These are phyloP conservation scores for Leiothrix lutea DNA, from an alignment of 2,113 vertebrate genomes.

Conservation along the genomic window DNA sequence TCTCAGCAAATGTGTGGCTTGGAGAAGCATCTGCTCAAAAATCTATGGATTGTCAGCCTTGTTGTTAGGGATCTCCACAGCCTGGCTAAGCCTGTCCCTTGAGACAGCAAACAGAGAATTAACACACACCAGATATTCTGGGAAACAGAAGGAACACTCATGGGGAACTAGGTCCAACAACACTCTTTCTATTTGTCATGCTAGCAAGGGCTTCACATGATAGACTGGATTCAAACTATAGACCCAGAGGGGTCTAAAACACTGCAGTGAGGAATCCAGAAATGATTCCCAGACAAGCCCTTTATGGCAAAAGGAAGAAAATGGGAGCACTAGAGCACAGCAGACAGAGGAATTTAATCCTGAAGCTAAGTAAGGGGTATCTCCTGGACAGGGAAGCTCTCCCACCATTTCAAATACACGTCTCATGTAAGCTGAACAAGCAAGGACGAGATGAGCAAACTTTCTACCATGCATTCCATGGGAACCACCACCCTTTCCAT, in stretches of 20 bases:
- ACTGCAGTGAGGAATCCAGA: not conserved
- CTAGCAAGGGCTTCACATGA: not conserved
- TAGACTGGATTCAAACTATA: not conserved
- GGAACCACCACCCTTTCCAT: not conserved
- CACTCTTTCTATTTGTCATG: not conserved
- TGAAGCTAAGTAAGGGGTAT: not conserved
- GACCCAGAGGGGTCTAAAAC: not conserved
- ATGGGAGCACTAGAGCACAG: not conserved
- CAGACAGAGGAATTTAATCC: not conserved
- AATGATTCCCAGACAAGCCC: not conserved
- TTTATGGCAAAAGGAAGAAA: not conserved
- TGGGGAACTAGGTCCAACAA: not conserved
- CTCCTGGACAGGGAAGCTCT: not conserved
- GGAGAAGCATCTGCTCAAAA: not conserved
- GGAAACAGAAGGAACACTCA: not conserved
- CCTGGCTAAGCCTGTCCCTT: not conserved
- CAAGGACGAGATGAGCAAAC: not conserved
- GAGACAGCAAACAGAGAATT: not conserved
- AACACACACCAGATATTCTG: not conserved
- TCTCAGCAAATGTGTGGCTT: fast-evolving
- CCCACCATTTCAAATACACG: not conserved
- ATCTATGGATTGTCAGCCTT: not conserved
- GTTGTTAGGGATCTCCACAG: not conserved
- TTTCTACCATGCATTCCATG: not conserved
- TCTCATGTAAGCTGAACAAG: not conserved